Evolutionary conservation across 2,888 invertebrate species (phyloP).

Genomic region (Diplazon laetatorius): DNA sequence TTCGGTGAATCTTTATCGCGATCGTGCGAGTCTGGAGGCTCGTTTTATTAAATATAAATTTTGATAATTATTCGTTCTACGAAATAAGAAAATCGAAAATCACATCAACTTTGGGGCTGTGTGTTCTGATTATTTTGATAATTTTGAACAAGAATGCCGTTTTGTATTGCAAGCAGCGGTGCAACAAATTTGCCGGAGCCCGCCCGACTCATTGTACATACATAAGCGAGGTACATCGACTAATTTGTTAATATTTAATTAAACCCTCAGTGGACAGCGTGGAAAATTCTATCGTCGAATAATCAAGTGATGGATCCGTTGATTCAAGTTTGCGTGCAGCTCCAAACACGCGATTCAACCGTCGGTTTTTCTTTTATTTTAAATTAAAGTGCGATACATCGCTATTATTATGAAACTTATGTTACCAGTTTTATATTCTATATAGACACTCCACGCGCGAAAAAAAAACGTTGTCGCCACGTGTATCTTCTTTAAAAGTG

Average conservation of each 20-base stretch:
- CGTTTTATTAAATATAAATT: no score
- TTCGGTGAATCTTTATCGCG: not conserved
- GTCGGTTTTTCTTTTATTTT: not conserved
- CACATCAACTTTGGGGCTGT: not conserved
- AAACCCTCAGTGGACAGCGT: not conserved
- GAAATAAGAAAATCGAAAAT: not conserved
- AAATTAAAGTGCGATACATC: slow-evolving; percentile 1
- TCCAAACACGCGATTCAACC: not conserved
- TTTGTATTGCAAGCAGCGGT: not conserved
- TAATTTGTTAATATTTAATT: slow-evolving; percentile 11
- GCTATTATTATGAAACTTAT: slow-evolving; percentile 15
- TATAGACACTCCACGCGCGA: not conserved
- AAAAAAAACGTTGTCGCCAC: slow-evolving; percentile 17
- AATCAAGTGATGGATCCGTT: not conserved
- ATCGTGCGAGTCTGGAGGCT: not conserved
- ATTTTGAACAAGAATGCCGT: not conserved
- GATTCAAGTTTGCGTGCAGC: not conserved
- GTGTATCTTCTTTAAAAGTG: slow-evolving; percentile 57
- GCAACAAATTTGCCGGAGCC: not conserved
- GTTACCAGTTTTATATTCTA: slow-evolving; percentile 43
- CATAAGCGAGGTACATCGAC: not conserved
- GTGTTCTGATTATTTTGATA: no score
- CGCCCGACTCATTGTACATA: slow-evolving; percentile 14
- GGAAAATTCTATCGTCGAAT: not conserved
- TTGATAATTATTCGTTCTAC: not conserved